Conservation (phyloP, 2,797 vertebrate genomes). For the Carapus acus region DNA sequence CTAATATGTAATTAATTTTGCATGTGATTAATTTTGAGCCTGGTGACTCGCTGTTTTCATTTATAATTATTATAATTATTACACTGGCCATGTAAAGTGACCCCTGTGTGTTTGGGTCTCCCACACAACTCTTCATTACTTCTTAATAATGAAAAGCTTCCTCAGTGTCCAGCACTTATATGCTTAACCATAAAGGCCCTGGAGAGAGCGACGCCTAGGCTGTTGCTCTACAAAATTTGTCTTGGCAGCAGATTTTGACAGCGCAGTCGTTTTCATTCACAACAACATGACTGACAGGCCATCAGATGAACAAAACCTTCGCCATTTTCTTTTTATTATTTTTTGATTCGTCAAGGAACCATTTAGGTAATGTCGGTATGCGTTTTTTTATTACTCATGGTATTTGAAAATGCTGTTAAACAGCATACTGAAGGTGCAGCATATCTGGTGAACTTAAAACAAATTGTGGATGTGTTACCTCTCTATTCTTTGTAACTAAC, state of each 20-base stretch:
- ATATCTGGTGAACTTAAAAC: neutral
- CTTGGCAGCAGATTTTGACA: neutral
- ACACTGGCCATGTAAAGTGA: slow-evolving; percentile 23
- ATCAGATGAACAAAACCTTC: too few relatives aligned
- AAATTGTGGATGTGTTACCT: neutral
- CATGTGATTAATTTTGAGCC: slow-evolving; percentile 11
- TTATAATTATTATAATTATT: too few relatives aligned
- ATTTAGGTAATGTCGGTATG: too few relatives aligned
- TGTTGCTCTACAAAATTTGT: neutral
- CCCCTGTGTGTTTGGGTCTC: slow-evolving; percentile 36
- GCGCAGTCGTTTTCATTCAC: too few relatives aligned
- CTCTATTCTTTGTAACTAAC: neutral
- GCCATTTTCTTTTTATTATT: too few relatives aligned
- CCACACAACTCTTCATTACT: slow-evolving; percentile 19
- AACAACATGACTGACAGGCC: too few relatives aligned
- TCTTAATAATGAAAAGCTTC: slow-evolving; percentile 37
- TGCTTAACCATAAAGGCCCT: neutral
- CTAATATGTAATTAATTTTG: slow-evolving; percentile 4
- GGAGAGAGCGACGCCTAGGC: neutral
- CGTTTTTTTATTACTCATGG: too few relatives aligned
- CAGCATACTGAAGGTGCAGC: neutral
- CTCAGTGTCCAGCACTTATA: too few relatives aligned
- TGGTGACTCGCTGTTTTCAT: slow-evolving; percentile 17
- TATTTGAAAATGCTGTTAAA: too few relatives aligned
- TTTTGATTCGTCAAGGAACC: too few relatives aligned